Evolutionary conservation across 2,888 invertebrate species (phyloP).

Genomic region (Zaprionus bogoriensis): DNA sequence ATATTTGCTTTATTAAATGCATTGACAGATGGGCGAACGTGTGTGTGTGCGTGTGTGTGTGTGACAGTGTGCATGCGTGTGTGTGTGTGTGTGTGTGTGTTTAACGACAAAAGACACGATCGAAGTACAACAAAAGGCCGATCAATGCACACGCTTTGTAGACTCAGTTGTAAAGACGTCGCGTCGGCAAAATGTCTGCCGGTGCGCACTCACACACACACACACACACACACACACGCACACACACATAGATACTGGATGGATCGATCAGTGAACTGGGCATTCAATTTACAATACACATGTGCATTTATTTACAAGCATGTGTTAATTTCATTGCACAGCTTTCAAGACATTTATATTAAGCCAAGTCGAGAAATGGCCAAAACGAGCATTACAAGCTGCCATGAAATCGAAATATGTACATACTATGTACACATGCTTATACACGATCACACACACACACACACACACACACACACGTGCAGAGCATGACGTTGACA

Average conservation of each 20-base stretch:
- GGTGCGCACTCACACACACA: slow-evolving; percentile 45
- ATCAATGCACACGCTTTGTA: slow-evolving; percentile 62
- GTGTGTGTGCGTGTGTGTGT: slow-evolving; percentile 2
- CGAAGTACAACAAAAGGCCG: slow-evolving; percentile 59
- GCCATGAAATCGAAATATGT: background rate
- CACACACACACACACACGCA: slow-evolving; percentile 32
- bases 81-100: background rate
- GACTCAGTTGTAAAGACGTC: slow-evolving; percentile 63
- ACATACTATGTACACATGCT: background rate
- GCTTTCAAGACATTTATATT: slow-evolving; percentile 54
- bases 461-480: too few relatives aligned
- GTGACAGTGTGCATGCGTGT: background rate
- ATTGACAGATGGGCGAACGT: slow-evolving; percentile 58
- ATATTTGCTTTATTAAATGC: slow-evolving; percentile 58
- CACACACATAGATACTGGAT: background rate
- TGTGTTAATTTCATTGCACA: slow-evolving; percentile 61
- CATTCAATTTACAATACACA: slow-evolving; percentile 67
- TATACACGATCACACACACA: too few relatives aligned
- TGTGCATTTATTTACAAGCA: slow-evolving; percentile 61
- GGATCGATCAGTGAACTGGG: slow-evolving; percentile 56
- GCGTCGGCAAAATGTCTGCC: slow-evolving; percentile 61
- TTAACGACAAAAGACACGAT: slow-evolving; percentile 49
- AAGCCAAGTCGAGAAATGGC: slow-evolving; percentile 19
- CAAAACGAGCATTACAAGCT: slow-evolving; percentile 6
- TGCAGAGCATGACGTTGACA: slow-evolving; percentile 18